These are phyloP conservation scores for Leptarthrus brevirostris DNA, from an alignment of 2,888 invertebrate species.

Conservation along the genomic window DNA sequence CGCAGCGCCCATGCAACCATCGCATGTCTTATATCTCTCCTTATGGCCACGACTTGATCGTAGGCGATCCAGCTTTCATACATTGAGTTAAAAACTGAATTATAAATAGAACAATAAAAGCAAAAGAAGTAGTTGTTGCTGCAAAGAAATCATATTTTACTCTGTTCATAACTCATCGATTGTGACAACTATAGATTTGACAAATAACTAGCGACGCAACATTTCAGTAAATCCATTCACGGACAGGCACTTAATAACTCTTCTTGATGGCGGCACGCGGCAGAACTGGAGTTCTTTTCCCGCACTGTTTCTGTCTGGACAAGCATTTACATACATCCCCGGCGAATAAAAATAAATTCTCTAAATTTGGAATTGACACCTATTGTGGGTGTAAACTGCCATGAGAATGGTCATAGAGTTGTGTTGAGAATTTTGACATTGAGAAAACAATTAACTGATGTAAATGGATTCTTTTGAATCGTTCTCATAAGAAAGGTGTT, in stretches of 20 bases:
- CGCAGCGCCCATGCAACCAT: not conserved
- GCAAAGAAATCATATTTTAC: conserved; percentile 21
- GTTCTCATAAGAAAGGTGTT: too few relatives aligned
- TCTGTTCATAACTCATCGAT: conserved; percentile 3
- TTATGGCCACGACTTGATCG: not conserved
- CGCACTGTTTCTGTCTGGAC: too few relatives aligned
- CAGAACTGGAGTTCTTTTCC: too few relatives aligned
- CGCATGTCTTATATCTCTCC: too few relatives aligned
- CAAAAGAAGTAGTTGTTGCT: too few relatives aligned
- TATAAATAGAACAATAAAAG: too few relatives aligned
- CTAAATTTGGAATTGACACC: conserved; percentile 16
- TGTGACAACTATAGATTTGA: not conserved
- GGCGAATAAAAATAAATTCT: not conserved
- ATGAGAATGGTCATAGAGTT: not conserved
- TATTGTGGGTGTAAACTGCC: not conserved
- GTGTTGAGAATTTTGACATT: conserved; percentile 5
- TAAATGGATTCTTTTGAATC: too few relatives aligned
- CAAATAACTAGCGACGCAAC: not conserved
- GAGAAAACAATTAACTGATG: conserved; percentile 5
- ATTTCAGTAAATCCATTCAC: too few relatives aligned
- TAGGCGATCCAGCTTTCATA: conserved; percentile 2
- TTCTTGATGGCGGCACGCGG: too few relatives aligned
- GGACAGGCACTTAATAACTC: too few relatives aligned
- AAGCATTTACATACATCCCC: too few relatives aligned
- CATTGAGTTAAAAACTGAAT: too few relatives aligned